phyloP scores from a whole-genome alignment of 2,797 vertebrate genomes.

The Danio jaintianensis region DNA sequence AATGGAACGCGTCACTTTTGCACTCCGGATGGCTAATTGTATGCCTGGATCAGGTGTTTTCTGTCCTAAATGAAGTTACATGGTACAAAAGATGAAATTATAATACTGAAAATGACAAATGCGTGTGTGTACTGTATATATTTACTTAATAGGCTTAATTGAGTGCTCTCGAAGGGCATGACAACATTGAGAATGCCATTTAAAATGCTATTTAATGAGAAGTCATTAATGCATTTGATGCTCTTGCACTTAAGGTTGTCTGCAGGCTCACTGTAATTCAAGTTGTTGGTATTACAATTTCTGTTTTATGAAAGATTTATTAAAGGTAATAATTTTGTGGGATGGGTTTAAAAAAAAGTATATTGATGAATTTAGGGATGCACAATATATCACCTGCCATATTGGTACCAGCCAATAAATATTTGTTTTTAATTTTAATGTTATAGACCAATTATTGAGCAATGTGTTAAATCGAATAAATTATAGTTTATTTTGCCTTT shows the following conservation, averaged over 20 bases:
- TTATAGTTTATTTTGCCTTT: no score
- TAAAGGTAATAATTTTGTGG: neutral
- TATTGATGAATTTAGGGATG: no score
- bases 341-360: neutral
- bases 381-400: no score
- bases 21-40: neutral
- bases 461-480: no score
- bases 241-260: neutral
- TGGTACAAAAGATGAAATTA: neutral
- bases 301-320: neutral
- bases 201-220: conserved; percentile 25
- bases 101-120: neutral
- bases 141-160: neutral
- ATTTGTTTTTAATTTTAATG: no score
- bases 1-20: neutral
- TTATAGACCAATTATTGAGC: no score
- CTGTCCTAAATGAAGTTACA: neutral
- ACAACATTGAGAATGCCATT: conserved; percentile 1
- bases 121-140: conserved; percentile 26
- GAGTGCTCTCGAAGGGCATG: neutral
- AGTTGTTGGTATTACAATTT: conserved; percentile 10
- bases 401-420: no score
- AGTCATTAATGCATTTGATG: neutral
- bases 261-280: conserved; percentile 3
- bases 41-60: neutral